A percentile compares a stretch with the other conserved stretches of the same genome.
These are phyloP conservation scores for Drosophila orena DNA, from an alignment of 1,140 invertebrate species.

Conservation along the genomic window DNA sequence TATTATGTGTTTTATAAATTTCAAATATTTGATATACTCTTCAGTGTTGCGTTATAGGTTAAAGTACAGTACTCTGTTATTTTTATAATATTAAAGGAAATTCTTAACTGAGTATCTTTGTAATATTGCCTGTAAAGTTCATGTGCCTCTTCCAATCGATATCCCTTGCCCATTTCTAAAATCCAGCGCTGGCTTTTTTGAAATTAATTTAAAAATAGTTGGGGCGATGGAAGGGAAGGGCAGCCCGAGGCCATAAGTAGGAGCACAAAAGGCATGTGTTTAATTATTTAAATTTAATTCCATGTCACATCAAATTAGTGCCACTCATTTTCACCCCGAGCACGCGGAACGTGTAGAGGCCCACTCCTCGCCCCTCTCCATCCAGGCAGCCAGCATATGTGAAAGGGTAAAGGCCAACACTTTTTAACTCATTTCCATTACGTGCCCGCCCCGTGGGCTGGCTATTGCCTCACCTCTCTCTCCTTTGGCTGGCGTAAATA, in stretches of 20 bases:
- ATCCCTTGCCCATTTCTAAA: neutral
- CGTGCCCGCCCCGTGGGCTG: constrained; percentile 38
- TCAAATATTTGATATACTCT: no score
- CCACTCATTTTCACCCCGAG: constrained; percentile 70
- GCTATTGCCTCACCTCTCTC: neutral
- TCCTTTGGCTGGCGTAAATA: constrained; percentile 41
- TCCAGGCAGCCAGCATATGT: constrained; percentile 4
- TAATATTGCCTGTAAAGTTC: no score
- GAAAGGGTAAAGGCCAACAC: constrained; percentile 45
- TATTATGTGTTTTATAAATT: no score
- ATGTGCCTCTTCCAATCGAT: neutral
- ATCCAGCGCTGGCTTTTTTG: neutral
- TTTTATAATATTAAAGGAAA: no score
- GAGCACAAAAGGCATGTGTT: constrained; percentile 62
- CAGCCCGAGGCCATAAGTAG: neutral
- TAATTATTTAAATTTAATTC: constrained; percentile 84
- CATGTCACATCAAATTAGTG: constrained; percentile 79
- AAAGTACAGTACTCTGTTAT: no score
- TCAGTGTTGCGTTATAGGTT: no score
- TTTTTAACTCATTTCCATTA: constrained; percentile 70
- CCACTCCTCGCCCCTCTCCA: neutral
- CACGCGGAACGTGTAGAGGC: constrained; percentile 48
- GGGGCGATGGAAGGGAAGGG: neutral
- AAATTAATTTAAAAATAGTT: constrained; percentile 30
- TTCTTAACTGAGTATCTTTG: no score